Evolutionary conservation across 2,888 invertebrate species (phyloP), one percentile per base, ranked within the genome.

Genomic region (Oasisia sp.): DNA sequence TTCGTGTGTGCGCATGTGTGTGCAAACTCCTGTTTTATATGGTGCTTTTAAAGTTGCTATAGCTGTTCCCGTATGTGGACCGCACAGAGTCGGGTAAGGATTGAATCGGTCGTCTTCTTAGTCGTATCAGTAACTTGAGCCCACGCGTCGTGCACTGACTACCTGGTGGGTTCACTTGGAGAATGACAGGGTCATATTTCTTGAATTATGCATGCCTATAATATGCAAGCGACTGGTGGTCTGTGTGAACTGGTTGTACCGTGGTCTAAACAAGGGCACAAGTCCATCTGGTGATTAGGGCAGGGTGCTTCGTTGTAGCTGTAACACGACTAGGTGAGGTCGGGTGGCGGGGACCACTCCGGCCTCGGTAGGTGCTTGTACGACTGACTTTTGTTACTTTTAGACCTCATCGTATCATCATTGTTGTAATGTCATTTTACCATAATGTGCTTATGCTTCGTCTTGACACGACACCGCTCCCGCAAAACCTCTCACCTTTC

Each of bases 121-220:
- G 74, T n/a, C 19, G 74, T 74, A 74, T 74, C 74, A n/a, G 74
- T 74, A 74, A 74, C 27, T 74, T 4, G 27, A 74, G 74, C n/a
- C 74, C 0, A 19, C n/a, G 74, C 74, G 0, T 74, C 74, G 74
- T 5, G 27, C 7, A n/a, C 74, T 27, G 74, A 74, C 27, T 5
- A 14, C 74, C 74, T 74, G 27, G 27, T 74, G 19, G n/a, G 74
- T 74, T 74, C 27, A 19, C 74, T 74, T 74, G 74, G 74, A 74
- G 74, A 74, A 74, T 74, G 74, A 74, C 74, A 74, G 74, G 74
- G 74, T 74, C 74, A 74, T 74, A 74, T 74, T 74, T 74, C 74
- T 74, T 74, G 74, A 74, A 74, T 74, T 74, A 74, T 74, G 74
- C 74, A 74, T 58, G 74, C 0, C 74, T 74, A 27, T 74, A 74